Base-by-base conservation (phyloP, 1,140 invertebrate genomes). In the Cydia strobilella region DNA sequence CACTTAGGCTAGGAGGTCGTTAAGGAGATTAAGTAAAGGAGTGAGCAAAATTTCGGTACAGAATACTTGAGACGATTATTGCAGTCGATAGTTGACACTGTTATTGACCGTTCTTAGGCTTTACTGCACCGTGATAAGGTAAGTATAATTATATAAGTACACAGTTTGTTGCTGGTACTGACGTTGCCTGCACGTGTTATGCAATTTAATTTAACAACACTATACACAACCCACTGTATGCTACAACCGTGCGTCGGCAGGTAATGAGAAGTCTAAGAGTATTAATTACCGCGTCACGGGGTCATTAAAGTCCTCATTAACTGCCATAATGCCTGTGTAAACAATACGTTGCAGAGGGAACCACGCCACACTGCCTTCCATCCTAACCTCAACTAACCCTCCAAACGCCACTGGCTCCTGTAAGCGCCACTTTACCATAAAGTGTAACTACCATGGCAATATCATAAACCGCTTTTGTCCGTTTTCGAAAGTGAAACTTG, bases 351-450 rank as follows among this genome's bases (percentile, higher is more conserved):
- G 83, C 13, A 81, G 80, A 79, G 77, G 88, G 86, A 87, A 90
- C 81, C 86, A 89, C 86, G 87, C 85, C 82, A 90, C 81, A 81
- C 72, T 88, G 86, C 80, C 84, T 84, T 82, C 81, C 84, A 84
- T 78, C 78, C 77, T 15, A 45, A 65, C 75, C 31, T 39, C 7
- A 35, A n/a, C 31, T 39, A 10, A 69, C 65, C 65, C 27, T 18
- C 2, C 65, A 42, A 69, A 35, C 9, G 65, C 65, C n/a, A 7
- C 3, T 7, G 35, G 27, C 65, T 66, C 63, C 63, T 31, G 13
- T n/a, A 39, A 69, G 65, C 65, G 54, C 20, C 54, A 69, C 13
- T 35, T 35, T 12, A 20, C 65, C 31, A 69, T 18, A 69, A 35
- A 69, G 31, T 35, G 27, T 9, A 69, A n/a, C 27, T 3, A 18